Base-by-base conservation (phyloP, 2,888 invertebrate species). In the Drosophila kambysellisi region DNA sequence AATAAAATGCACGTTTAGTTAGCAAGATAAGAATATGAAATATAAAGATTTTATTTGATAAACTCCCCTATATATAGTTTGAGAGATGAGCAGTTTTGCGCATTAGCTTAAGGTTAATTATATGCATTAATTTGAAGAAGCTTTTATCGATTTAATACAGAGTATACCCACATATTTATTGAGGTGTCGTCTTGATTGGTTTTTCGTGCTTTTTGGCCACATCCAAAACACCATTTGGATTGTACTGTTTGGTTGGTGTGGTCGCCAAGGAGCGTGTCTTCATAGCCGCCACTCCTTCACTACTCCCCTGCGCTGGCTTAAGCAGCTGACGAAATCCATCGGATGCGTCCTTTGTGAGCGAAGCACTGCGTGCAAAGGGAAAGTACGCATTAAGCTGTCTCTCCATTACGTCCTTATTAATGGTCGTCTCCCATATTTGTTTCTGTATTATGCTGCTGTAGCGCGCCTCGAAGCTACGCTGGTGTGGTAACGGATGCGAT, bases 361-460 rank as follows among this genome's bases (percentile, higher is more conserved):
- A 89, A 4, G 83, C 56, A 54, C 82, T 87, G 11, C 91, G 82
- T n/a, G 90, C 82, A 62, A 90, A 90, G 0, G 96, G 96, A 93
- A 96, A 95, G 89, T 96, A 96, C 65, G 96, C 96, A 88, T 96
- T 96, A 15, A 96, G 94, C 89, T 97, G 96, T 59, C 95, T 94
- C 87, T 95, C 95, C 43, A 94, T 88, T 74, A 91, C 91, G 60
- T 93, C 93, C 70, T 91, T 91, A 71, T 93, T 94, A 46, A 93
- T 92, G 70, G 89, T 92, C 5, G 88, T 93, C 76, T 93, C 92
- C 84, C 93, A 86, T 73, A 93, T 93, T 74, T 93, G 92, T 61
- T 91, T 91, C 72, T 92, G 90, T 39, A 93, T 93, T 17, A 93
- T 91, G 60, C 82, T 86, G 53, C 92, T 91, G 67, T 93, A 94